Evolutionary conservation across 2,797 vertebrate genomes (phyloP).

Genomic region (Sebastes baramenuke): DNA sequence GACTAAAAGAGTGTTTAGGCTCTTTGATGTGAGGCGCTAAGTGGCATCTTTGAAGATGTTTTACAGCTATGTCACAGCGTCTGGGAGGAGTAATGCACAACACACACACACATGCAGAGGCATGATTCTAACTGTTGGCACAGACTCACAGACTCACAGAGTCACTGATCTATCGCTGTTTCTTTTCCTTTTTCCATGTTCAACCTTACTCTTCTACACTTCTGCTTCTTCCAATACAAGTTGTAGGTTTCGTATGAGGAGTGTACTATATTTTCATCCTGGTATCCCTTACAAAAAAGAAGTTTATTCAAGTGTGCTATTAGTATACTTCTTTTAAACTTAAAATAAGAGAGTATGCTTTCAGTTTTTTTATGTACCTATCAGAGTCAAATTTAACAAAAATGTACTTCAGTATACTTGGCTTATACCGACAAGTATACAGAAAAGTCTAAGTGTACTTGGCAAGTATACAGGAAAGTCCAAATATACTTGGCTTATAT

Average conservation of each 20-base stretch:
- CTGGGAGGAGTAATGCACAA: slow-evolving; percentile 34
- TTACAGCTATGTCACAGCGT: slow-evolving; percentile 52
- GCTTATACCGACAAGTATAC: too few relatives aligned
- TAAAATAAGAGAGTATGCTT: too few relatives aligned
- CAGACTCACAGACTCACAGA: not conserved
- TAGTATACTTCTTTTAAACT: too few relatives aligned
- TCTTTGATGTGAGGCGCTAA: slow-evolving; percentile 59
- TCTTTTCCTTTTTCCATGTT: slow-evolving; percentile 31
- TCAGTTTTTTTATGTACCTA: too few relatives aligned
- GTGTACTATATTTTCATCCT: not conserved
- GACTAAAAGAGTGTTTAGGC: not conserved
- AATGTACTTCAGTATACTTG: too few relatives aligned
- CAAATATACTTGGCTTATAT: too few relatives aligned
- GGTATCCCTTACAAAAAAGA: not conserved
- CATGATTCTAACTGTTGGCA: slow-evolving; percentile 10
- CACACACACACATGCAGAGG: slow-evolving; percentile 16
- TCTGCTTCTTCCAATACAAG: not conserved
- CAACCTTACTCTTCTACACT: slow-evolving; percentile 9
- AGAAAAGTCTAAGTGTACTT: too few relatives aligned
- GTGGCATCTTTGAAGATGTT: slow-evolving; percentile 66
- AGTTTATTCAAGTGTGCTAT: too few relatives aligned
- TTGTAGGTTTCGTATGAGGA: not conserved
- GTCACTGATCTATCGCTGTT: slow-evolving; percentile 12
- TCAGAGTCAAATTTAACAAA: too few relatives aligned
- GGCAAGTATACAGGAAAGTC: too few relatives aligned